These are phyloP conservation scores for Melipona beecheii DNA, from an alignment of 2,888 invertebrate species.

Conservation along the genomic window DNA sequence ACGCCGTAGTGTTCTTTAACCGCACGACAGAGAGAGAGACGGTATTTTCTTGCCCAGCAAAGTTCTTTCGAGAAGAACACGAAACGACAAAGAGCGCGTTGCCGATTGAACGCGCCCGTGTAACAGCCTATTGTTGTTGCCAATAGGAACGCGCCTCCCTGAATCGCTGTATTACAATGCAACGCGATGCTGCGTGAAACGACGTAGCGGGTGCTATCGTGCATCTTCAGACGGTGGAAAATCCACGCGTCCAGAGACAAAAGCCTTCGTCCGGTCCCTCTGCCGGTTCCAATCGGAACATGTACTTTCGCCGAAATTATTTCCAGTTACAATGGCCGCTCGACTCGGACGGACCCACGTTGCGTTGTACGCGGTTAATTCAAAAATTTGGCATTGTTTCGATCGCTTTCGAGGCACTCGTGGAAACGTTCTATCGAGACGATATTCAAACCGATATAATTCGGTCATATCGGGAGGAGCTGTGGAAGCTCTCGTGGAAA, in stretches of 20 bases:
- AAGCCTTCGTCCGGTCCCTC: slow-evolving; percentile 11
- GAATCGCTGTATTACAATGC: slow-evolving; percentile 38
- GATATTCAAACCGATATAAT: neutral
- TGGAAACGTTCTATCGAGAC: neutral
- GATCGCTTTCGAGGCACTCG: no score
- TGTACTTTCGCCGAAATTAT: slow-evolving; percentile 25
- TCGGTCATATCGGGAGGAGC: neutral
- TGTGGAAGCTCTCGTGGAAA: neutral
- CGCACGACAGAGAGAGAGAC: slow-evolving; percentile 12
- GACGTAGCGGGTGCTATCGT: slow-evolving; percentile 12
- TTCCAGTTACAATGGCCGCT: neutral
- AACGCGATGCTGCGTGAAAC: slow-evolving; percentile 26
- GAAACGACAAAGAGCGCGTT: slow-evolving; percentile 32
- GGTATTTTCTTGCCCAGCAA: neutral
- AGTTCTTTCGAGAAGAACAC: neutral
- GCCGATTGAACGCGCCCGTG: slow-evolving; percentile 21
- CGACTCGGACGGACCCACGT: neutral
- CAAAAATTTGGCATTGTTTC: neutral
- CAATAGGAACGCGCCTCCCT: slow-evolving; percentile 38
- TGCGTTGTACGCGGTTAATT: neutral
- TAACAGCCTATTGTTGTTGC: slow-evolving; percentile 35
- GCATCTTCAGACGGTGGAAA: slow-evolving; percentile 22
- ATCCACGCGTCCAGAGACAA: slow-evolving; percentile 31
- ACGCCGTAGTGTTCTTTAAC: slow-evolving; percentile 4
- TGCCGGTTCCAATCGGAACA: neutral